Evolutionary conservation across 2,888 invertebrate genomes (phyloP).

Genomic region (Macropis europaea): DNA sequence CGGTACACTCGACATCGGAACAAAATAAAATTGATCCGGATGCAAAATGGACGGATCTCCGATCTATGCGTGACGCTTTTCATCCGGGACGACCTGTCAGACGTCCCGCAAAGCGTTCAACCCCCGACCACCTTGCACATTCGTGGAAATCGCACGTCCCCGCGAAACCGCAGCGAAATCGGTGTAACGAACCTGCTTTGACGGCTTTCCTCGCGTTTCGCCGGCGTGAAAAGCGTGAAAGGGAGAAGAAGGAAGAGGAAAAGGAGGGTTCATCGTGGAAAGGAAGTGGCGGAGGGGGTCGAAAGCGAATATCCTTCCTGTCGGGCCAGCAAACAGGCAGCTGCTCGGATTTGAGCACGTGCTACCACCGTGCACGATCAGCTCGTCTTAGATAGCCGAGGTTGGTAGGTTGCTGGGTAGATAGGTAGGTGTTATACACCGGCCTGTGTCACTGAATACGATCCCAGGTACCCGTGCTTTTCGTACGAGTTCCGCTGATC

Average conservation of each 20-base stretch:
- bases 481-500: conserved; percentile 11
- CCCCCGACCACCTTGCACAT: too few relatives aligned
- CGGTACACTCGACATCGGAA: too few relatives aligned
- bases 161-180: conserved; percentile 10
- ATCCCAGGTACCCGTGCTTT: conserved; percentile 38
- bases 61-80: too few relatives aligned
- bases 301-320: conserved; percentile 75
- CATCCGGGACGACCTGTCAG: too few relatives aligned
- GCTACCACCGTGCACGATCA: conserved; percentile 69
- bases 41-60: too few relatives aligned
- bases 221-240: conserved; percentile 40
- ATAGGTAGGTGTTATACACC: conserved; percentile 54
- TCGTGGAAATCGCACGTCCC: too few relatives aligned
- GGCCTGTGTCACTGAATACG: conserved; percentile 30
- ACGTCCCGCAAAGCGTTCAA: too few relatives aligned
- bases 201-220: conserved; percentile 15
- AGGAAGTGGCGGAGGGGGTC: conserved; percentile 66
- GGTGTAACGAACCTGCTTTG: conserved; percentile 16
- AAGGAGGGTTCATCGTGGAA: conserved; percentile 39
- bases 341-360: conserved; percentile 78
- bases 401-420: conserved; percentile 50
- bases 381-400: conserved; percentile 42
- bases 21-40: too few relatives aligned
- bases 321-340: conserved; percentile 69
- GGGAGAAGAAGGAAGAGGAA: conserved; percentile 39